A percentile compares a stretch with the other conserved stretches of the same genome.
These are phyloP conservation scores for Neosilurus mollespiculum DNA, from an alignment of 2,797 vertebrate genomes.

Conservation along the genomic window DNA sequence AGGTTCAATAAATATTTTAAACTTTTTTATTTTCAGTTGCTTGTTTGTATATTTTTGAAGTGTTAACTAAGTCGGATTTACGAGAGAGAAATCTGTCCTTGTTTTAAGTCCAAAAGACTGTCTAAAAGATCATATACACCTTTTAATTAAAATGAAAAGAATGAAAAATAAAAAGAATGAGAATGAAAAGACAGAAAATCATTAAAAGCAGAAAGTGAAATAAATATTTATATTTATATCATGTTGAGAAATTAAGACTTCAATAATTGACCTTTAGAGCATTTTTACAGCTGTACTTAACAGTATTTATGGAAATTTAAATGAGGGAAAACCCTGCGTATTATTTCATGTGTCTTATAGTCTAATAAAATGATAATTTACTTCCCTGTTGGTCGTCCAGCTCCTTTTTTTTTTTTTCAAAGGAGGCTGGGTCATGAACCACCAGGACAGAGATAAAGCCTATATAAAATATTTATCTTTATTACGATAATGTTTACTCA, in stretches of 20 bases:
- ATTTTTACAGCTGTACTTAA: not conserved
- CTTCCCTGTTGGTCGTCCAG: not conserved
- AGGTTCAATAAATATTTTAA: too few relatives aligned
- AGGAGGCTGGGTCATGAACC: not conserved
- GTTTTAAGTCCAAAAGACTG: too few relatives aligned
- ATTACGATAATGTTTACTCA: not conserved
- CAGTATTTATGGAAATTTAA: not conserved
- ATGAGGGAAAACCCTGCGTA: not conserved
- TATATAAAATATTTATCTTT: not conserved
- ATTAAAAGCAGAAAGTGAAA: not conserved
- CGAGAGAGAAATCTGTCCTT: too few relatives aligned
- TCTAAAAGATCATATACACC: too few relatives aligned
- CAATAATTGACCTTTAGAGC: not conserved
- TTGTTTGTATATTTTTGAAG: too few relatives aligned
- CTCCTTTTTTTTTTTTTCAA: not conserved
- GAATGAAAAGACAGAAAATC: too few relatives aligned
- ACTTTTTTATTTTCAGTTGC: too few relatives aligned
- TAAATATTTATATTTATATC: not conserved
- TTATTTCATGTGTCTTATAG: not conserved
- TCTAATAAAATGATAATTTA: not conserved
- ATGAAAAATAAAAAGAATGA: too few relatives aligned
- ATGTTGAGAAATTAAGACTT: too few relatives aligned
- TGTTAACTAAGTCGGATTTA: too few relatives aligned
- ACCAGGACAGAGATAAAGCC: not conserved
- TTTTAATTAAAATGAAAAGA: too few relatives aligned